phyloP scores from a whole-genome alignment of 2,113 vertebrate species.

The Pteropus alecto region DNA sequence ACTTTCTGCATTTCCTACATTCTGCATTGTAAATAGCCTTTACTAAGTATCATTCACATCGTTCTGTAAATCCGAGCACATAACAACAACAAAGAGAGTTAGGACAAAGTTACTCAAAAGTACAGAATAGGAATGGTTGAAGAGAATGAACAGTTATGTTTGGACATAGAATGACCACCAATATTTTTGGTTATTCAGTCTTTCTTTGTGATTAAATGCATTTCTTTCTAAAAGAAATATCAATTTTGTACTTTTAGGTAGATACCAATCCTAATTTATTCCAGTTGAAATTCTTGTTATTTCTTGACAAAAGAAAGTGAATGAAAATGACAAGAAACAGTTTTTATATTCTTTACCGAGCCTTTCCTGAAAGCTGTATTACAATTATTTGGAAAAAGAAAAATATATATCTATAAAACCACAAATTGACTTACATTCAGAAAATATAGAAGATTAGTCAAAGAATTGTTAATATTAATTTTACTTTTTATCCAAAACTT shows the following conservation, averaged over 20 bases:
- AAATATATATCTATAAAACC: too few species aligned
- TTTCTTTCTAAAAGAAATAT: not conserved
- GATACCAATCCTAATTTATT: not conserved
- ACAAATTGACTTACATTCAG: not conserved
- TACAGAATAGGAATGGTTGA: not conserved
- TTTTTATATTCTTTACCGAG: not conserved
- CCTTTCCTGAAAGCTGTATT: not conserved
- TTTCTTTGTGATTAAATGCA: not conserved
- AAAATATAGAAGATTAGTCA: not conserved
- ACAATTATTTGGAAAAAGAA: not conserved
- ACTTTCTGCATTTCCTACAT: slow-evolving; percentile 43
- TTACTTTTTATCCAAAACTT: not conserved
- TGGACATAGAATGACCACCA: not conserved
- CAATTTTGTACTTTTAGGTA: not conserved
- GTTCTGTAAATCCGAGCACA: not conserved
- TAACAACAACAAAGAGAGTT: not conserved
- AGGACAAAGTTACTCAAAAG: not conserved
- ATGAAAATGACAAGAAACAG: not conserved
- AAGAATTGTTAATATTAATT: not conserved
- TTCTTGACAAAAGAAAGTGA: not conserved
- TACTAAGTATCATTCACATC: slow-evolving; percentile 30
- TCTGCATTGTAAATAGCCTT: slow-evolving; percentile 47
- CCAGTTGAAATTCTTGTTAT: not conserved
- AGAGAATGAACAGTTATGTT: not conserved
- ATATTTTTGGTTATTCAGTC: not conserved